Evolutionary conservation across 2,888 invertebrate genomes (phyloP), one percentile per base, ranked within the genome.

Genomic region (Drosophila sordidula): DNA sequence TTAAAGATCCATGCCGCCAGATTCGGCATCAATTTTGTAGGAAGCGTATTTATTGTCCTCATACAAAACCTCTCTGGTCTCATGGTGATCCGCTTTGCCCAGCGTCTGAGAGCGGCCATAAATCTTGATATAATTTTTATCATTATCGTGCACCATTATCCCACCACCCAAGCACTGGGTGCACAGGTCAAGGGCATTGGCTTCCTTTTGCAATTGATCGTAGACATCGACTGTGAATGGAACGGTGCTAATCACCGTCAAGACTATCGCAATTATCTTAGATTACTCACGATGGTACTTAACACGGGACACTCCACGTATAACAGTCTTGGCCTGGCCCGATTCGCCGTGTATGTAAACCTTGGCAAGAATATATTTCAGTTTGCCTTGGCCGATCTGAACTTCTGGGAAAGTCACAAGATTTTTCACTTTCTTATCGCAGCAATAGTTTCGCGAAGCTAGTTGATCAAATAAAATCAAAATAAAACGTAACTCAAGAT

Each of bases 121-220:
- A 5, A 85, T 61, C 54, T 78, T 71, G 5, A 85, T 70, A 29
- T 68, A 73, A 8, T 70, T 64, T n/a, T 86, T 75, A 0, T 63
- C 42, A 2, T 34, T 1, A 49, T 87, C 74, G 18, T 78, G 80
- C 0, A 70, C 58, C 32, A 85, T 18, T 14, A 49, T 66, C 0
- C 85, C 85, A 8, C 84, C 85, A 1, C 85, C 85, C 12, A 75
- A 39, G n/a, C 84, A 76, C 56, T 80, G 68, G 4, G 76, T 70
- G 47, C 88, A 88, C 14, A 85, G 38, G 9, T 70, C 52, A 4
- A 38, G 0, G 0, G 14, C 5, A 16, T 49, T 39, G 9, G 82
- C 76, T 16, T 83, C 83, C 41, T 61, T 54, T 11, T 63, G 58
- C n/a, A 85, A 14, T 0, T 51, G 22, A 26, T 85, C 82, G 46